A percentile compares a stretch with the other conserved stretches of the same genome.
Evolutionary conservation across 2,888 invertebrate species (phyloP).

Genomic region (Tipula vernalis): DNA sequence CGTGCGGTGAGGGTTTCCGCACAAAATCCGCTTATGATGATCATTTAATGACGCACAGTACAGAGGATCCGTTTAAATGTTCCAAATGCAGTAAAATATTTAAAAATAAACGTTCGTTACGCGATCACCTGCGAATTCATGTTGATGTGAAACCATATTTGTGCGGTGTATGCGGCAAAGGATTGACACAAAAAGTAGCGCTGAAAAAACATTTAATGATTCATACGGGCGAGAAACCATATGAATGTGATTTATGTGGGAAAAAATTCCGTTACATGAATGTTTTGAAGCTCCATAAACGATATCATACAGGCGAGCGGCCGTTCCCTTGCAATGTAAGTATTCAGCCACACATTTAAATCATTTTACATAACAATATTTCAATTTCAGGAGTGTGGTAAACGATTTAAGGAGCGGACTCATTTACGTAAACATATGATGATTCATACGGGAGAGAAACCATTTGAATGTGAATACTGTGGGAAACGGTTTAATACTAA

Average conservation of each 20-base stretch:
- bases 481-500: slow-evolving; percentile 1
- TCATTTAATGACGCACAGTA: background rate
- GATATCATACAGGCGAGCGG: background rate
- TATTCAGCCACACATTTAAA: background rate
- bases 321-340: background rate
- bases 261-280: slow-evolving; percentile 8
- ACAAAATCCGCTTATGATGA: background rate
- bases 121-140: background rate
- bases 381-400: background rate
- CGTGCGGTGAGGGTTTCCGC: background rate
- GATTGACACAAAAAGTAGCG: background rate
- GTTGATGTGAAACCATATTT: background rate
- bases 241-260: background rate
- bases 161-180: background rate
- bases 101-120: background rate
- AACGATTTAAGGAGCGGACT: background rate
- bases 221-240: background rate
- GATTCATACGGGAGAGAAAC: background rate
- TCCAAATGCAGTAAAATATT: background rate
- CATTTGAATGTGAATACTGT: slow-evolving; percentile 5
- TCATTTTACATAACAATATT: background rate
- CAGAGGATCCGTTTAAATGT: background rate
- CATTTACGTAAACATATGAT: slow-evolving; percentile 1
- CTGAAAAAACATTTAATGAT: slow-evolving; percentile 7
- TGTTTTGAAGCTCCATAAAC: background rate